These are phyloP conservation scores for Enteromius argenteus DNA, from an alignment of 2,797 vertebrate genomes.

Conservation along the genomic window DNA sequence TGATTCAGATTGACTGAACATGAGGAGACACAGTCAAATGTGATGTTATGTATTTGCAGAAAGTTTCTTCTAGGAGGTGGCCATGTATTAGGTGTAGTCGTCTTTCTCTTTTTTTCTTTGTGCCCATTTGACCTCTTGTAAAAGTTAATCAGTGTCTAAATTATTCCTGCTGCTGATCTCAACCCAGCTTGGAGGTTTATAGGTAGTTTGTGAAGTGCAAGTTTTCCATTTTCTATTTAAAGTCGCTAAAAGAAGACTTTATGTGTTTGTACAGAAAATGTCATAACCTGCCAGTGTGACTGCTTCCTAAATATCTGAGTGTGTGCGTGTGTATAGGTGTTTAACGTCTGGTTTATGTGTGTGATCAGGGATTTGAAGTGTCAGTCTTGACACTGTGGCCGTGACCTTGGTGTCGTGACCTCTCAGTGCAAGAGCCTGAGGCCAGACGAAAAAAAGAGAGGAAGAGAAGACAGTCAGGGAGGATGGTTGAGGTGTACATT, in stretches of 20 bases:
- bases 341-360: background rate
- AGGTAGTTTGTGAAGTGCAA: background rate
- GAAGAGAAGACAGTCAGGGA: constrained; percentile 35
- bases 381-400: constrained; percentile 27
- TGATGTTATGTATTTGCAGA: background rate
- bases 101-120: background rate
- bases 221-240: background rate
- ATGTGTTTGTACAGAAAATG: background rate
- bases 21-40: constrained; percentile 1
- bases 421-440: constrained; percentile 18
- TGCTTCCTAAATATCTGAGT: background rate
- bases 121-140: constrained; percentile 11
- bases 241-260: background rate
- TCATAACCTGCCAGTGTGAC: background rate
- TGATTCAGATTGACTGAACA: constrained; percentile 8
- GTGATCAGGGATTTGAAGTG: background rate
- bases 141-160: constrained; percentile 44
- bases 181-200: background rate
- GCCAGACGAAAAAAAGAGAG: constrained; percentile 35
- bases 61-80: background rate
- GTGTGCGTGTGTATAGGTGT: background rate
- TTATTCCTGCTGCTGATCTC: constrained; percentile 24
- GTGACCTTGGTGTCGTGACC: constrained; percentile 18
- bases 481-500: constrained; percentile 40
- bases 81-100: background rate